phyloP scores from a whole-genome alignment of 2,888 invertebrate species.

The Caenorhabditis angaria region DNA sequence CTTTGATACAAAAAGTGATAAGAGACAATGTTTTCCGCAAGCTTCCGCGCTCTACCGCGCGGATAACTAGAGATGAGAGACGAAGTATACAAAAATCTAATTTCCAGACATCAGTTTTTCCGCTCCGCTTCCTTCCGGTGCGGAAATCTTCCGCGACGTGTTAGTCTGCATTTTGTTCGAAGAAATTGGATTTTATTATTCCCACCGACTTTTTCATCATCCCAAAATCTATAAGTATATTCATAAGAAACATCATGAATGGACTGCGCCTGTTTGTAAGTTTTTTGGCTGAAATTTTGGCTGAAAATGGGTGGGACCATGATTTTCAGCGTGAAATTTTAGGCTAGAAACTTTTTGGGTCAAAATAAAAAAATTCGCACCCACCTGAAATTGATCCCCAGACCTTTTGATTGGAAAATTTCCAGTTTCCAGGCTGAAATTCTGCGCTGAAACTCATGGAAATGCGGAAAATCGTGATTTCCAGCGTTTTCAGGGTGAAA shows the following conservation, averaged over 20 bases:
- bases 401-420: no score
- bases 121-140: slow-evolving; percentile 28
- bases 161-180: slow-evolving; percentile 82
- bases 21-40: background rate
- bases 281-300: background rate
- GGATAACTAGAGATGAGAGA: background rate
- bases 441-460: no score
- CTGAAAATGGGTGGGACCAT: no score
- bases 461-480: no score
- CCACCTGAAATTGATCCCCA: background rate
- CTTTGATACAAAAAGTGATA: no score
- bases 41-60: background rate
- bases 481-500: no score
- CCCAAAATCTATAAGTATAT: slow-evolving; percentile 82
- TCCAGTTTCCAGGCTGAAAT: no score
- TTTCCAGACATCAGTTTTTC: slow-evolving; percentile 24
- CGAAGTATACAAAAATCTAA: background rate
- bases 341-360: no score
- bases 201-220: slow-evolving; percentile 83
- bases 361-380: background rate
- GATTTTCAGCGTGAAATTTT: no score
- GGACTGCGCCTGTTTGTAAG: slow-evolving; percentile 84
- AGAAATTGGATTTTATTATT: slow-evolving; percentile 86
- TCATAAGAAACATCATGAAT: slow-evolving; percentile 87
- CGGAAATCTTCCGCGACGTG: slow-evolving; percentile 75